Evolutionary conservation across 2,113 vertebrate genomes (phyloP).

Genomic region (Colinus virginianus): DNA sequence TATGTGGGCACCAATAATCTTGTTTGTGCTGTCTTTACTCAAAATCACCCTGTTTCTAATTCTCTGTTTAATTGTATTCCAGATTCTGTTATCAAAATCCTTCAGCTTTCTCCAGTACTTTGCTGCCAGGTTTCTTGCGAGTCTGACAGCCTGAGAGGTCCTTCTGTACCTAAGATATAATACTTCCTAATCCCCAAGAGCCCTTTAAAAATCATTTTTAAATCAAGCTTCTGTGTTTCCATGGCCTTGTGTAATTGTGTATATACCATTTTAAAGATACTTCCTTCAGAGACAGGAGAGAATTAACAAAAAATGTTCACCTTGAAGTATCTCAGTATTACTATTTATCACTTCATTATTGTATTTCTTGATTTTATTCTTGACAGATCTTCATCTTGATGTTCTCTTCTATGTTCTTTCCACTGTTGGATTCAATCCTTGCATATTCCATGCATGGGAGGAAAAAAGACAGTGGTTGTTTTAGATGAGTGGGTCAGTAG

Average conservation of each 20-base stretch:
- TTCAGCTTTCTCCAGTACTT: slow-evolving; percentile 45
- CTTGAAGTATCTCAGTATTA: not conserved
- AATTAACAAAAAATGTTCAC: not conserved
- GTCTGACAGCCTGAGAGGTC: not conserved
- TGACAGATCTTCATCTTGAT: not conserved
- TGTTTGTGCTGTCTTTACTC: slow-evolving; percentile 57
- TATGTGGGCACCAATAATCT: slow-evolving; percentile 47
- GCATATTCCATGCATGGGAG: not conserved
- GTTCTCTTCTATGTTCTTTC: not conserved
- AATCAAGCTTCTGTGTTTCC: slow-evolving; percentile 13
- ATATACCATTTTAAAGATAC: not conserved
- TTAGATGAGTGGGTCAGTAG: not conserved
- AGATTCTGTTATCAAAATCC: slow-evolving; percentile 68
- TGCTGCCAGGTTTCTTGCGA: slow-evolving; percentile 45
- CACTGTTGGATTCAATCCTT: not conserved
- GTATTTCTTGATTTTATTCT: not conserved
- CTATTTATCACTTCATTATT: not conserved
- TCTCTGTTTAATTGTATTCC: slow-evolving; percentile 70
- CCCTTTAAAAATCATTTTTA: not conserved
- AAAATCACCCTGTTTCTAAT: slow-evolving; percentile 45
- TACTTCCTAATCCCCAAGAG: not conserved
- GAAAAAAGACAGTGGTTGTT: not conserved
- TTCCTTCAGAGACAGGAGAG: not conserved
- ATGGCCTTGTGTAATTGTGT: not conserved
- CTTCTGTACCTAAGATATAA: slow-evolving; percentile 3